phyloP scores from a whole-genome alignment of 1,140 invertebrate species.

The Drosophila aff. region DNA sequence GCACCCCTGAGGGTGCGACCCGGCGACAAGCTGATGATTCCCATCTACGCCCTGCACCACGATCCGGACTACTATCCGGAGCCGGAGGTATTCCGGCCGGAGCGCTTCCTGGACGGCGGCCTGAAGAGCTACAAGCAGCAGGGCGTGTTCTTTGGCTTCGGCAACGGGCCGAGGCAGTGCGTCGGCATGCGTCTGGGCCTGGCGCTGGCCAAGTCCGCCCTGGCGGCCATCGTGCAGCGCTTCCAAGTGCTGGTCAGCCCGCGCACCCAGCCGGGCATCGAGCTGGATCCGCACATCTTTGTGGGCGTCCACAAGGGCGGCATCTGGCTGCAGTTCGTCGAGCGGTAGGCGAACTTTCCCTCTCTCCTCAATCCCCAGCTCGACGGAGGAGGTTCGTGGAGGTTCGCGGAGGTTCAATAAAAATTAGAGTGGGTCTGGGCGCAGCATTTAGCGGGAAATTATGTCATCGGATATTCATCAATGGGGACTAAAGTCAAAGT shows the following conservation, averaged over 20 bases:
- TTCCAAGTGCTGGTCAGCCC: conserved; percentile 59
- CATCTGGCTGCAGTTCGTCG: conserved; percentile 74
- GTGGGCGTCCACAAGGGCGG: conserved; percentile 74
- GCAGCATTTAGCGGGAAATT: conserved; percentile 1
- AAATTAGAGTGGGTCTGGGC: conserved; percentile 21
- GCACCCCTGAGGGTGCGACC: conserved; percentile 47
- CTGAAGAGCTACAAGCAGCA: conserved; percentile 81
- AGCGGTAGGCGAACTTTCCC: background rate
- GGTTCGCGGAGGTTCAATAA: conserved; percentile 9
- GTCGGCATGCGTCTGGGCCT: conserved; percentile 85
- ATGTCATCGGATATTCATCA: conserved; percentile 34
- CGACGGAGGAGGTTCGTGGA: no score
- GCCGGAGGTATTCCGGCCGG: conserved; percentile 88
- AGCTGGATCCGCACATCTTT: conserved; percentile 71
- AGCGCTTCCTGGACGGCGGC: conserved; percentile 87
- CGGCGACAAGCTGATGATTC: conserved; percentile 86
- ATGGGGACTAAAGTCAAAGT: background rate
- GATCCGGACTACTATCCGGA: conserved; percentile 89
- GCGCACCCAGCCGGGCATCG: conserved; percentile 52
- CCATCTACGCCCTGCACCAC: conserved; percentile 88
- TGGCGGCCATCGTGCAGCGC: conserved; percentile 68
- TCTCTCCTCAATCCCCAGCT: background rate
- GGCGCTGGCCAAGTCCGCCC: conserved; percentile 67
- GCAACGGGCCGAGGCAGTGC: conserved; percentile 89
- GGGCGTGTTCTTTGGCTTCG: conserved; percentile 88